Conservation (phyloP, 2,797 vertebrate species). For the Nyctalus aviator region DNA sequence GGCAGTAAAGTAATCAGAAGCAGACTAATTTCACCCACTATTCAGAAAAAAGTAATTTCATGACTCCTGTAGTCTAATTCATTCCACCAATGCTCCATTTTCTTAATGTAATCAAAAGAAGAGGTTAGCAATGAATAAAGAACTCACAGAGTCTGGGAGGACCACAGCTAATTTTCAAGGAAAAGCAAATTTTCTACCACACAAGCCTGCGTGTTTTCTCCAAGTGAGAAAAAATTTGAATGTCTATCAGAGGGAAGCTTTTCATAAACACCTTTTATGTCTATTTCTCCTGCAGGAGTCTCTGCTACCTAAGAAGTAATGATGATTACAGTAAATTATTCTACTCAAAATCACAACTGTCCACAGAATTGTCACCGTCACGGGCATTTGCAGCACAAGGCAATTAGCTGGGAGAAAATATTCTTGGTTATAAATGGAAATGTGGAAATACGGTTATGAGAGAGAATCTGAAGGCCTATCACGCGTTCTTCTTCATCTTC, state of each 20-base stretch:
- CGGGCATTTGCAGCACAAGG: not conserved
- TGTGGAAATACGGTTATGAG: not conserved
- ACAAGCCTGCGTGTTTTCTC: not conserved
- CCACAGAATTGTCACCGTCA: slow-evolving; percentile 26
- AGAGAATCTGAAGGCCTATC: slow-evolving; percentile 45
- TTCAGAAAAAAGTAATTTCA: not conserved
- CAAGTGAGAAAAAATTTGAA: slow-evolving; percentile 13
- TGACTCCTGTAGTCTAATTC: not conserved
- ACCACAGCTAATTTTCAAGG: slow-evolving; percentile 1
- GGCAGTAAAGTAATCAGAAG: slow-evolving; percentile 9
- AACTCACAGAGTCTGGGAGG: not conserved
- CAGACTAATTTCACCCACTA: not conserved
- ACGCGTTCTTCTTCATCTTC: not conserved
- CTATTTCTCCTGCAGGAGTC: not conserved
- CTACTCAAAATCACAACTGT: slow-evolving; percentile 29
- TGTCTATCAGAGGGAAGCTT: slow-evolving; percentile 24
- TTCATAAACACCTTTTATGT: not conserved
- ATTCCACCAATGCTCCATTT: not conserved
- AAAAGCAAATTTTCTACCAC: slow-evolving; percentile 62
- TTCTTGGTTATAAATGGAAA: slow-evolving; percentile 30
- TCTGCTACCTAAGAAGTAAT: slow-evolving; percentile 11
- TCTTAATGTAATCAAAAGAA: slow-evolving; percentile 17
- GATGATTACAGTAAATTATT: slow-evolving; percentile 34
- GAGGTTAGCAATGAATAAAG: not conserved
- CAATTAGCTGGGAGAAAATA: slow-evolving; percentile 39